Conservation (phyloP, 2,797 vertebrate genomes). For the Crocodylus rhombifer region DNA sequence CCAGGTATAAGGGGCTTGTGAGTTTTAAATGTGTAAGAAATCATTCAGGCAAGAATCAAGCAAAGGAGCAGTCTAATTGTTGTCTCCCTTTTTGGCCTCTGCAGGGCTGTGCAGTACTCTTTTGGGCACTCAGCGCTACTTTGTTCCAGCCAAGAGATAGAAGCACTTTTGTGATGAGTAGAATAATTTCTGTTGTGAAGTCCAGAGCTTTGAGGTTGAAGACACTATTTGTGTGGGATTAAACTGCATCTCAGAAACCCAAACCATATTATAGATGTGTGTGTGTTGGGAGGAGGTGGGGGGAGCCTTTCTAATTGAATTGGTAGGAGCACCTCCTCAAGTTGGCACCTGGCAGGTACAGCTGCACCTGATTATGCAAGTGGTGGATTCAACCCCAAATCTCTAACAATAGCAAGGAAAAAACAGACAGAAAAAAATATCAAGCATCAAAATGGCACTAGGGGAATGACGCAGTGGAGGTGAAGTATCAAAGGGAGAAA, state of each 20-base stretch:
- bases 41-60: not conserved
- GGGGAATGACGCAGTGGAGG: slow-evolving; percentile 46
- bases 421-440: not conserved
- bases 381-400: not conserved
- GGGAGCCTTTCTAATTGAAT: too few relatives aligned
- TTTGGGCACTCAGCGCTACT: not conserved
- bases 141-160: not conserved
- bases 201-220: not conserved
- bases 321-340: not conserved
- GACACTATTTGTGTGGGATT: not conserved
- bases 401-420: not conserved
- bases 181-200: not conserved
- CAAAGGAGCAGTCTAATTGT: not conserved
- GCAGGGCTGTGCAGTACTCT: not conserved
- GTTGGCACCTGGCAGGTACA: not conserved
- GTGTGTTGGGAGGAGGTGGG: not conserved
- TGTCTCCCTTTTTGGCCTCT: not conserved
- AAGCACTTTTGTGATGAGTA: not conserved
- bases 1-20: not conserved
- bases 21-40: not conserved
- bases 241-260: not conserved
- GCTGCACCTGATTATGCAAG: rapidly evolving
- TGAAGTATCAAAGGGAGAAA: slow-evolving; percentile 58
- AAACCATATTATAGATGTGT: not conserved
- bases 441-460: rapidly evolving